Conservation (phyloP, 2,113 vertebrate genomes). For the Catharus bicknelli region DNA sequence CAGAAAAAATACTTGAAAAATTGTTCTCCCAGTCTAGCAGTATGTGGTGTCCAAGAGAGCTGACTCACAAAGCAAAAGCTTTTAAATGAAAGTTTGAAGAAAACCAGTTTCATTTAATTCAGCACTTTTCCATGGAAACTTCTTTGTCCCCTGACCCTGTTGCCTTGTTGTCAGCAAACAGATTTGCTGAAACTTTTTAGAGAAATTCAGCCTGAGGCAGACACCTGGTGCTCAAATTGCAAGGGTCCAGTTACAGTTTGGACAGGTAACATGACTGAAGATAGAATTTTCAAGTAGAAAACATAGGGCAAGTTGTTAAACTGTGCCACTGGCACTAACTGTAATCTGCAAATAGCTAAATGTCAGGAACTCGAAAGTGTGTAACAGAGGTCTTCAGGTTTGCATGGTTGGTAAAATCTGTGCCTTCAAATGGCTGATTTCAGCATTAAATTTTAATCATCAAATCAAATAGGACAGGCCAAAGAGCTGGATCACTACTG, state of each 20-base stretch:
- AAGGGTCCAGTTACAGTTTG: neutral
- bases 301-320: neutral
- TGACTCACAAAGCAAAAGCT: neutral
- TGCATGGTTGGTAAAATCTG: neutral
- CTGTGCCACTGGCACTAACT: neutral
- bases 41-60: neutral
- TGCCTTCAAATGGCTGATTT: neutral
- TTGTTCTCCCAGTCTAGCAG: neutral
- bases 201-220: slow-evolving; percentile 5
- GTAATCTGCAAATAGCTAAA: neutral
- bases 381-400: neutral
- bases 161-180: neutral
- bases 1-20: neutral
- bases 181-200: neutral
- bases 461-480: neutral
- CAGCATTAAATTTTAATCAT: neutral
- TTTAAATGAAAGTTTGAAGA: neutral
- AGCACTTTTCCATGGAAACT: neutral
- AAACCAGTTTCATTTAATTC: neutral
- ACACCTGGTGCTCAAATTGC: neutral
- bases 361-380: neutral
- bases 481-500: neutral
- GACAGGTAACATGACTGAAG: neutral
- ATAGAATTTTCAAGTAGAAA: neutral
- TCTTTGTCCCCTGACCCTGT: neutral